phyloP scores from a whole-genome alignment of 2,888 invertebrate genomes.

The Pteria penguin region DNA sequence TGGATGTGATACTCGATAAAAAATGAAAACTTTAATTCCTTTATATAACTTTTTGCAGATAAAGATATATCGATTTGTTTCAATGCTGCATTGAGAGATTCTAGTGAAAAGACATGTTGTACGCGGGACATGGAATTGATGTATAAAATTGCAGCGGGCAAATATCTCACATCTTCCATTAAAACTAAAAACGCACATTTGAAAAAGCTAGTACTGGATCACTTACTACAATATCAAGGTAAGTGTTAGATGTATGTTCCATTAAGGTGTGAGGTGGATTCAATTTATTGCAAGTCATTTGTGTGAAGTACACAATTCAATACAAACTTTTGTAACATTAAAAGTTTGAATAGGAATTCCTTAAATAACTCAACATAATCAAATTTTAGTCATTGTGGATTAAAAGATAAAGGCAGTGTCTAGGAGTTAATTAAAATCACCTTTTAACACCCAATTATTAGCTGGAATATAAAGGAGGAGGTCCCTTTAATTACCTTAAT shows the following conservation, averaged over 20 bases:
- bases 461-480: not conserved
- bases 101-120: slow-evolving; percentile 53
- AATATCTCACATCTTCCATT: slow-evolving; percentile 53
- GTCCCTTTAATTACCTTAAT: not conserved
- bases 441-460: slow-evolving; percentile 9
- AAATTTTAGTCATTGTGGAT: not conserved
- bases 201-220: slow-evolving; percentile 54
- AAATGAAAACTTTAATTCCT: not conserved
- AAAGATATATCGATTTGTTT: slow-evolving; percentile 35
- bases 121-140: slow-evolving; percentile 54
- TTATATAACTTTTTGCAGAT: slow-evolving; percentile 18
- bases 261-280: no score
- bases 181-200: slow-evolving; percentile 53
- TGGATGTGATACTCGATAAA: no score
- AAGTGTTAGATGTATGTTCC: slow-evolving; percentile 22
- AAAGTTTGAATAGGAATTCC: not conserved
- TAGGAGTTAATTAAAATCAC: not conserved
- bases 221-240: slow-evolving; percentile 60
- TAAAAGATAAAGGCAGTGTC: not conserved
- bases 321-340: not conserved
- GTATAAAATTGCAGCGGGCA: slow-evolving; percentile 56
- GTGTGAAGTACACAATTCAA: not conserved
- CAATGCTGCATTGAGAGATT: slow-evolving; percentile 23
- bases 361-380: not conserved
- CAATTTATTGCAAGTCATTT: no score